Conservation (phyloP, 2,797 vertebrate species). For the Galaxias olidus region DNA sequence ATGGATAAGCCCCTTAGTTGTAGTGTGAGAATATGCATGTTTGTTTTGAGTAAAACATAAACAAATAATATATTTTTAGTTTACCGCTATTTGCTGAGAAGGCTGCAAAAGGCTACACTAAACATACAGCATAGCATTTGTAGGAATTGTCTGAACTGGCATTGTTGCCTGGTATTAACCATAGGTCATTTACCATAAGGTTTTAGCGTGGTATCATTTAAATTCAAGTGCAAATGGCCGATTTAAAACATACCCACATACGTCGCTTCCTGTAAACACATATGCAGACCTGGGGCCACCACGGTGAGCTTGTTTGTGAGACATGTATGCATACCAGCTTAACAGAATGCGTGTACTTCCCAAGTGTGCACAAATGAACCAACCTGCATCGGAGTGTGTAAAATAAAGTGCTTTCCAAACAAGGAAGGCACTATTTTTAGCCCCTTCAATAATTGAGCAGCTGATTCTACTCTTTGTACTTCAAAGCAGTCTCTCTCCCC, state of each 20-base stretch:
- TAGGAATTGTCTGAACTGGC: no score
- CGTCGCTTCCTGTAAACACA: slow-evolving; percentile 12
- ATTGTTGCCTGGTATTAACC: no score
- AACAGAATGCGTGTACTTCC: background rate
- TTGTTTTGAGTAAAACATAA: no score
- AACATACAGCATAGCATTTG: no score
- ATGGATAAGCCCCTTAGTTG: no score
- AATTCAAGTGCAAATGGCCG: background rate
- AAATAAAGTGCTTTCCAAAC: slow-evolving; percentile 48
- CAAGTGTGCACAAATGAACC: slow-evolving; percentile 2
- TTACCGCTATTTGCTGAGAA: no score
- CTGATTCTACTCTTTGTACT: slow-evolving; percentile 33
- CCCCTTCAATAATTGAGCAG: slow-evolving; percentile 47
- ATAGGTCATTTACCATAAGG: no score
- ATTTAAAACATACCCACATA: background rate
- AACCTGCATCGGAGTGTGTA: slow-evolving; percentile 19
- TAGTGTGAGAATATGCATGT: no score
- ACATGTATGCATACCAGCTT: background rate
- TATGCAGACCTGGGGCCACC: slow-evolving; percentile 28
- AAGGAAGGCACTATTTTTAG: slow-evolving; percentile 50
- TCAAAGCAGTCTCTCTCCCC: slow-evolving; percentile 36
- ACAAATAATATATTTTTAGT: no score
- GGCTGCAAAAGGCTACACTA: no score
- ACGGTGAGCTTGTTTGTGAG: slow-evolving; percentile 9
- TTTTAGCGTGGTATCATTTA: no score